Conservation (phyloP, 2,113 vertebrate genomes). For the Psettodes erumei region DNA sequence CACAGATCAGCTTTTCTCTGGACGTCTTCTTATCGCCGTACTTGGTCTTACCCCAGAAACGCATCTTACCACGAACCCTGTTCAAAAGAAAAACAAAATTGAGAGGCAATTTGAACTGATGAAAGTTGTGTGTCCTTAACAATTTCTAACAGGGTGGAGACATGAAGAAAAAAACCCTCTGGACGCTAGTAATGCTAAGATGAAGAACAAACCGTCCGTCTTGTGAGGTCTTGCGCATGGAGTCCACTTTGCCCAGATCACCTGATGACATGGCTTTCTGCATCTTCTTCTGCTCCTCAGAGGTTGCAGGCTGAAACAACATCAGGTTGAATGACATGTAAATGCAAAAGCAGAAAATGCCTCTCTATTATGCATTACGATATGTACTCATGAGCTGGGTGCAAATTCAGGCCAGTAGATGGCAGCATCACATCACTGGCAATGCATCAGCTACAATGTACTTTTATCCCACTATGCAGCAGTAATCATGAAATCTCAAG, state of each 20-base stretch:
- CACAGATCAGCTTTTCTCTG: constrained; percentile 86
- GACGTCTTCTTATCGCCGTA: constrained; percentile 90
- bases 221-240: constrained; percentile 84
- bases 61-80: constrained; percentile 92
- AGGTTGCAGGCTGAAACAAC: constrained; percentile 79
- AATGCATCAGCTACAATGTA: not conserved
- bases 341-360: not conserved
- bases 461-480: too few species aligned
- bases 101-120: not conserved
- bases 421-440: constrained; percentile 54
- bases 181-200: not conserved
- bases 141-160: not conserved
- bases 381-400: not conserved
- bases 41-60: constrained; percentile 94
- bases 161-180: not conserved
- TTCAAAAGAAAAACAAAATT: not conserved
- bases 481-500: not conserved
- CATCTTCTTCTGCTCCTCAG: constrained; percentile 85
- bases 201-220: constrained; percentile 87
- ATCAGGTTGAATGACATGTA: constrained; percentile 2
- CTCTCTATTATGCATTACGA: not conserved
- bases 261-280: constrained; percentile 94
- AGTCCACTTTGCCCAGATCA: constrained; percentile 87
- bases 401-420: constrained; percentile 58
- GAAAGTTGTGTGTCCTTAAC: not conserved